Base-by-base conservation (phyloP, 2,113 vertebrate genomes). In the Galbula dea region DNA sequence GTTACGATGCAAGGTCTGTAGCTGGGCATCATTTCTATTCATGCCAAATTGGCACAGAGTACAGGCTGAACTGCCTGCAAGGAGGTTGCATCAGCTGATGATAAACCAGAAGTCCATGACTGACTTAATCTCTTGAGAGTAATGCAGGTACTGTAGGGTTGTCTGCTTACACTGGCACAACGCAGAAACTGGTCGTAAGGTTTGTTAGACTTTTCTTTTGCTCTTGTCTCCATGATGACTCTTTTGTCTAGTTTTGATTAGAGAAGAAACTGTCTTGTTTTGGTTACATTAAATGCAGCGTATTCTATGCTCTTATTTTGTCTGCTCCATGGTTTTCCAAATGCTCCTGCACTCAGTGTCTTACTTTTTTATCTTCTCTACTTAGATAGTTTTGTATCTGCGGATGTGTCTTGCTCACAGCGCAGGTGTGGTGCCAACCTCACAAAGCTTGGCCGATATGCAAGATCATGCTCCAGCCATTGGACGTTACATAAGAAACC, bases 361-460 rank as follows among this genome's bases (percentile, higher is more conserved):
- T 22, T 83, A 2, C 91, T 93, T 95, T 85, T 83, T 90, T 93
- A 29, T 65, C 24, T 59, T 30, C 75, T 80, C 36, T 93, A 36
- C 45, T 84, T 78, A 99, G 99, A 99, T 99, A 62, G 96, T 99
- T 86, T 96, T 99, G 19, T 99, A 99, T 93, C 97, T 99, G 96
- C 98, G 99, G 94, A 99, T 99, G 99, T 99, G 99, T 96, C 98
- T 99, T 36, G 99, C 99, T 79, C 97, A 99, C 91, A 99, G 99
- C 46, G 98, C 99, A 1, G 99, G 99, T 26, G 98, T 98, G 93
- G 98, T 97, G 16, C 98, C 98, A 83, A 94, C 98, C 77, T 99
- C 99, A 18, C 98, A 98, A 83, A 99, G 97, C 88, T 94, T 99
- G 96, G 97, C 98, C 36, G 99, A 99, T 94, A 99, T 99, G 99